These are phyloP conservation scores for Stenoptilia bipunctidactyla DNA, from an alignment of 2,888 invertebrate genomes.

Conservation along the genomic window DNA sequence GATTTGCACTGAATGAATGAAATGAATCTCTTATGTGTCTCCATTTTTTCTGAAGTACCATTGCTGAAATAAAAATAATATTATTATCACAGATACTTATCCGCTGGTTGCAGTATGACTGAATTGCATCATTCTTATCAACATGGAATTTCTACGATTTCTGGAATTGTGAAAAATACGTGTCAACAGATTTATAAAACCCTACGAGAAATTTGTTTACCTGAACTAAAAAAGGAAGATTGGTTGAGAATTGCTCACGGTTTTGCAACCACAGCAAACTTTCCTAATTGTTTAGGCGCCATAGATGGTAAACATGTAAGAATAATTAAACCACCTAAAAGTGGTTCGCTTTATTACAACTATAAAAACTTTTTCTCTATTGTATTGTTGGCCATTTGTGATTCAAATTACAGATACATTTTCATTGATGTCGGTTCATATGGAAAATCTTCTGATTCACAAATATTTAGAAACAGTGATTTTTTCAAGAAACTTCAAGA, in stretches of 20 bases:
- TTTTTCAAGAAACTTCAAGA: too few species aligned
- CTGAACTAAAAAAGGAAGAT: background rate
- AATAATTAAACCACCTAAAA: slow-evolving; percentile 5
- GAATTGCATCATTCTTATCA: slow-evolving; percentile 14
- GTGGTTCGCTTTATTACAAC: slow-evolving; percentile 8
- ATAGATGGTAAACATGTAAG: slow-evolving; percentile 8
- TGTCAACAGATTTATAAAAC: slow-evolving; percentile 11
- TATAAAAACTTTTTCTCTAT: slow-evolving; percentile 11
- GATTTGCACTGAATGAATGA: too few species aligned
- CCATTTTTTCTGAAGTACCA: slow-evolving; percentile 23
- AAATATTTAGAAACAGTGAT: too few species aligned
- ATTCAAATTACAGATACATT: slow-evolving; percentile 9
- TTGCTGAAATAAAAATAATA: slow-evolving; percentile 4
- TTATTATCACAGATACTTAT: slow-evolving; percentile 22
- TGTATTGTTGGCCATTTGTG: slow-evolving; percentile 9
- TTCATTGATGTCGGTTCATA: slow-evolving; percentile 4
- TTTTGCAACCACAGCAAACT: slow-evolving; percentile 7
- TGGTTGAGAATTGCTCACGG: background rate
- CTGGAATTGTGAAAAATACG: slow-evolving; percentile 12
- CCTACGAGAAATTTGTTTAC: slow-evolving; percentile 9
- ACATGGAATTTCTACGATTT: slow-evolving; percentile 7
- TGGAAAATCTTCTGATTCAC: too few species aligned
- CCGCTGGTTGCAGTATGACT: slow-evolving; percentile 19
- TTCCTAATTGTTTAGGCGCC: slow-evolving; percentile 8
- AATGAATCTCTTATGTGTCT: too few species aligned